A percentile compares a stretch with the other conserved stretches of the same genome.
Conservation (phyloP, 2,888 invertebrate species). For the Onthophagus sagittarius region DNA sequence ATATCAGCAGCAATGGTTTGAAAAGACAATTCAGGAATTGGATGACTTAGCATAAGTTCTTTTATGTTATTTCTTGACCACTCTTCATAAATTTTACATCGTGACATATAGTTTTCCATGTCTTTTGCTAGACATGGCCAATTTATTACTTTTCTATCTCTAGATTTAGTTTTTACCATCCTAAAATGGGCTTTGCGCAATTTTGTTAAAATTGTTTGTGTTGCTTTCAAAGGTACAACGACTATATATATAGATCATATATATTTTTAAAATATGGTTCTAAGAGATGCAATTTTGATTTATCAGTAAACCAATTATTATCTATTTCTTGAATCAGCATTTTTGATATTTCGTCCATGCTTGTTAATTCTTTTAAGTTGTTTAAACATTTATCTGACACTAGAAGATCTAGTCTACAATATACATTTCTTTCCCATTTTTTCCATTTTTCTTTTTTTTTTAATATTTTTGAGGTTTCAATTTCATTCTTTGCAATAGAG, state of each 20-base stretch:
- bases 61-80: too few relatives aligned
- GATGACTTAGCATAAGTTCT: too few relatives aligned
- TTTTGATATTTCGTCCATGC: background rate
- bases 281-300: background rate
- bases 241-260: too few relatives aligned
- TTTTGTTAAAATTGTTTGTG: too few relatives aligned
- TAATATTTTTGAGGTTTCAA: conserved; percentile 23
- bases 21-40: conserved; percentile 27
- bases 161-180: conserved; percentile 29
- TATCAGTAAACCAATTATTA: too few relatives aligned
- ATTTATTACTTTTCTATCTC: conserved; percentile 30
- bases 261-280: too few relatives aligned
- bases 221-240: too few relatives aligned
- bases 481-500: conserved; percentile 31
- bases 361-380: background rate
- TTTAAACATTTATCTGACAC: background rate
- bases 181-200: too few relatives aligned
- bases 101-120: too few relatives aligned
- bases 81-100: too few relatives aligned
- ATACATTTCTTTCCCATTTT: conserved; percentile 10
- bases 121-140: conserved; percentile 31
- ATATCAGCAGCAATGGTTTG: conserved; percentile 25
- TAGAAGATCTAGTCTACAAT: conserved; percentile 26
- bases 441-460: conserved; percentile 3
- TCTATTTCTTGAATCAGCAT: background rate